Evolutionary conservation across 1,140 invertebrate genomes (phyloP).

Genomic region (Drosophila baimaii): DNA sequence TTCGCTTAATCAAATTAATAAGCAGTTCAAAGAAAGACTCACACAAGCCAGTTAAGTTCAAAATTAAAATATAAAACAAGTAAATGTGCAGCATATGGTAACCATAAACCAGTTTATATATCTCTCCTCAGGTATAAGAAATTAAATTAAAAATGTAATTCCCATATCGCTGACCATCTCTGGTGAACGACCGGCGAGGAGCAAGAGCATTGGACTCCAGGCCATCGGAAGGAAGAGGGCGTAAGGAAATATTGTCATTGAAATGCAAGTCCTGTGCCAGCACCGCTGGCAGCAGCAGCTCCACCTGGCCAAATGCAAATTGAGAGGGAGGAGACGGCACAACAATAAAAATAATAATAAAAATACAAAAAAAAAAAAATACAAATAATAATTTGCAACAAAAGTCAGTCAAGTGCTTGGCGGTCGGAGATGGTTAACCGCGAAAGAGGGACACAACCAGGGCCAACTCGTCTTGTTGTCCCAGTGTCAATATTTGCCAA

Average conservation of each 20-base stretch:
- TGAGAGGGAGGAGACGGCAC: slow-evolving; percentile 6
- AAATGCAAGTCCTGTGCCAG: slow-evolving; percentile 73
- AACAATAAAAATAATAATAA: slow-evolving; percentile 53
- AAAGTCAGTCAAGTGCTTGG: slow-evolving; percentile 76
- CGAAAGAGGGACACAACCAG: slow-evolving; percentile 17
- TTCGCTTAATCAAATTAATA: too few species aligned
- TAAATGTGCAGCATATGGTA: slow-evolving; percentile 1
- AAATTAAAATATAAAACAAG: neutral
- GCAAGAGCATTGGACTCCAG: slow-evolving; percentile 58
- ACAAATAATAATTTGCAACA: slow-evolving; percentile 77
- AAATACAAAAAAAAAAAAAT: slow-evolving; percentile 39
- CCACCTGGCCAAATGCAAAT: slow-evolving; percentile 61
- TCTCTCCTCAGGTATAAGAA: slow-evolving; percentile 1
- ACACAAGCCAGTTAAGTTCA: neutral
- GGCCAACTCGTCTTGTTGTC: slow-evolving; percentile 41
- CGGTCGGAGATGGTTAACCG: slow-evolving; percentile 48
- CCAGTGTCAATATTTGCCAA: slow-evolving; percentile 74
- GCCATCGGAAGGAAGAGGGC: slow-evolving; percentile 48
- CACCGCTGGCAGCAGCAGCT: neutral
- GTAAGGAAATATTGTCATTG: slow-evolving; percentile 74
- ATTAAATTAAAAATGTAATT: slow-evolving; percentile 42
- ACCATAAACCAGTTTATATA: slow-evolving; percentile 22
- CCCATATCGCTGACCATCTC: slow-evolving; percentile 36
- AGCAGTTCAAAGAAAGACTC: neutral
- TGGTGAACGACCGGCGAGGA: neutral